phyloP scores from a whole-genome alignment of 2,113 vertebrate genomes.

The Formicarius rufipectus region DNA sequence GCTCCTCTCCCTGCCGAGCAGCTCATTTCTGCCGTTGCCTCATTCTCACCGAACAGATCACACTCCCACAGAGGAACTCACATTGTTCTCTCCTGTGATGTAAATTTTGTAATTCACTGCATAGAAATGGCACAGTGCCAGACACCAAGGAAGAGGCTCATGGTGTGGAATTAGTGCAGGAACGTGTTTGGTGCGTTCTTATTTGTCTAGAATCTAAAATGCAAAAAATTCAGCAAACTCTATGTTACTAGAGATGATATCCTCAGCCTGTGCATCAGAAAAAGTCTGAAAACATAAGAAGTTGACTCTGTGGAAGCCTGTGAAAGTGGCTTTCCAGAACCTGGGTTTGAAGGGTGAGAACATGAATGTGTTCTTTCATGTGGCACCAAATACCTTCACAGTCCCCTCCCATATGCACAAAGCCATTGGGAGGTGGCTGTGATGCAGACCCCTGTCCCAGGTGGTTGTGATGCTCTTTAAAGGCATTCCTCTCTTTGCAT shows the following conservation, averaged over 20 bases:
- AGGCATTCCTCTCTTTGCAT: neutral
- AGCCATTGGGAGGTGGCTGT: neutral
- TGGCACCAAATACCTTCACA: rapidly evolving
- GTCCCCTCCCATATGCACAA: rapidly evolving
- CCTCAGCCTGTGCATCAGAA: neutral
- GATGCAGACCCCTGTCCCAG: rapidly evolving
- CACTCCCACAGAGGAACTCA: neutral
- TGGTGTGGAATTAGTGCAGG: neutral
- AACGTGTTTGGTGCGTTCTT: neutral
- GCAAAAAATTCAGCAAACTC: neutral
- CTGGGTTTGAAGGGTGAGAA: neutral
- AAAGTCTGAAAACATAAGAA: neutral
- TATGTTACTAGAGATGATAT: neutral
- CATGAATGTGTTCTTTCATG: rapidly evolving
- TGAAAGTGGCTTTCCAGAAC: neutral
- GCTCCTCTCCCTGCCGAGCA: neutral
- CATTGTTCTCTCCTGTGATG: neutral
- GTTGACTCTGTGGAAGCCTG: neutral
- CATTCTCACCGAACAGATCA: neutral
- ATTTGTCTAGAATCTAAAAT: neutral
- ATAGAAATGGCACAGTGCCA: neutral
- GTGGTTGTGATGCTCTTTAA: rapidly evolving
- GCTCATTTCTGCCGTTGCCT: neutral
- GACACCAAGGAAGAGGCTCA: neutral
- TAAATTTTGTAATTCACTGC: neutral